These are phyloP conservation scores for Echeneis naucrates DNA, from an alignment of 2,797 vertebrate species.

Conservation along the genomic window DNA sequence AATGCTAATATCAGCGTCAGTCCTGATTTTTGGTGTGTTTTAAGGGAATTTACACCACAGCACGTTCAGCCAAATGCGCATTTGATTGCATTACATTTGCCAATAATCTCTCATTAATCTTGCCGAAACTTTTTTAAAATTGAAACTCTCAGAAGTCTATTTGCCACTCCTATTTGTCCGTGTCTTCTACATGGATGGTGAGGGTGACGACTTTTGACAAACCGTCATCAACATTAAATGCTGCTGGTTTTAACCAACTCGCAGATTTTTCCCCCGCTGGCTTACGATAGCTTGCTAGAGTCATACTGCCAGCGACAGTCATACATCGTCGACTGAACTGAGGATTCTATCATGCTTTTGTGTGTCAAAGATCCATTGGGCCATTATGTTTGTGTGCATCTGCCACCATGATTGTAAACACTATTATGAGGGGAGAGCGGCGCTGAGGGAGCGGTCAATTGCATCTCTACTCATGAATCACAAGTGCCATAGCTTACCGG, in stretches of 20 bases:
- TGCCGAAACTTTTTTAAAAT: not conserved
- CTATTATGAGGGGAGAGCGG: not conserved
- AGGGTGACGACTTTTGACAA: not conserved
- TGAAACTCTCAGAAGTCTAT: not conserved
- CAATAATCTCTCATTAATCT: accelerated
- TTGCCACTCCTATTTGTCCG: not conserved
- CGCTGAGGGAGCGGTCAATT: not conserved
- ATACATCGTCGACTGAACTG: not conserved
- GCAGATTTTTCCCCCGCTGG: not conserved
- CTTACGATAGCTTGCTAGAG: not conserved
- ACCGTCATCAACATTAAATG: not conserved
- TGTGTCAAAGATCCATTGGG: not conserved
- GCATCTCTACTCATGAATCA: constrained; percentile 14
- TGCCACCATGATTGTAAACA: not conserved
- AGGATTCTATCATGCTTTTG: not conserved
- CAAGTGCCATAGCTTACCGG: constrained; percentile 45
- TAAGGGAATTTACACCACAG: not conserved
- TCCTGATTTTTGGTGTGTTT: not conserved
- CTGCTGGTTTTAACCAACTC: not conserved
- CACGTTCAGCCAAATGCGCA: not conserved
- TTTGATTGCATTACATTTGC: not conserved
- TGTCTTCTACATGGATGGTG: not conserved
- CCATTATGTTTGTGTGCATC: not conserved
- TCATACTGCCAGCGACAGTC: not conserved
- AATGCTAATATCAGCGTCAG: not conserved